Evolutionary conservation across 2,888 invertebrate genomes (phyloP), one percentile per base, ranked within the genome.

Genomic region (Cistogaster globosa): DNA sequence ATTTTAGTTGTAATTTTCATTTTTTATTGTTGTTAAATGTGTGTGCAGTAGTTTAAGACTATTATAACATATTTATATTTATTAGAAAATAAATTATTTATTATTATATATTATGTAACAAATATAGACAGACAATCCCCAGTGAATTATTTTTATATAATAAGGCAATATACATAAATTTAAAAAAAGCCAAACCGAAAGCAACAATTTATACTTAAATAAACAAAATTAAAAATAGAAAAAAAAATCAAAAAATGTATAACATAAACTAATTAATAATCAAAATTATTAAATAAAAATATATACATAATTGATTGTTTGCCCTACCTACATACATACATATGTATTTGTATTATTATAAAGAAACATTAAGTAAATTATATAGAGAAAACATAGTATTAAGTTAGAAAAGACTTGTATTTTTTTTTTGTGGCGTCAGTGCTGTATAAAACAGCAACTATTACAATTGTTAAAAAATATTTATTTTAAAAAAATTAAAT

Each of bases 41-140:
- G 38, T 60, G 51, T 78, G 68, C 58, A 53, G 26, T 81, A 74
- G 42, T 68, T 32, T 76, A 76, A 82, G 32, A 51, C 22, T 32
- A 65, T 36, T 76, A 72, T 84, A 38, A 48, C 32, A 57, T 57
- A 69, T 32, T 55, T 69, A 55, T 45, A n/a, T 63, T 45, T 77
- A 60, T 20, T 42, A 60, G 60, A 53, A 32, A 62, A 65, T 67
- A 53, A 62, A 58, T 69, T 78, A 69, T 72, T 81, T 82, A 53
- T 62, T 72, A 62, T 45, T 42, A 69, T 32, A 8, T 65, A 63
- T 69, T 68, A 67, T 60, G 65, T 80, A 79, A 75, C 63, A 60
- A 62, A 86, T 76, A 84, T 80, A 84, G 69, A 84, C 81, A 87
- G 87, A 87, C 87, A 87, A 87, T 87, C 87, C 76, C 87, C 87